Base-by-base conservation (phyloP, 2,797 vertebrate species). In the Danio aesculapii region DNA sequence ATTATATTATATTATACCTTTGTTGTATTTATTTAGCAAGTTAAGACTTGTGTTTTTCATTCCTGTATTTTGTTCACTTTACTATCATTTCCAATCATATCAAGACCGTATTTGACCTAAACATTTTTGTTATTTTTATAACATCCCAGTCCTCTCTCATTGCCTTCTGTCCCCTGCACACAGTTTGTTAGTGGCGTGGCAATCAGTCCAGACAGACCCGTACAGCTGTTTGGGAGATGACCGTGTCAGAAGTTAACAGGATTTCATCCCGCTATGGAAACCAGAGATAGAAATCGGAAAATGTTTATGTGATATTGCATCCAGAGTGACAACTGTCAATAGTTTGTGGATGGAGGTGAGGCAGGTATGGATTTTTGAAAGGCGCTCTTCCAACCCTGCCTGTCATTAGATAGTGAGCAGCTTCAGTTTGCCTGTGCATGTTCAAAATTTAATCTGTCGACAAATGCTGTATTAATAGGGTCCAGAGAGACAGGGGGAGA, bases 271-370 rank as follows among this genome's bases (percentile, higher is more conserved):
- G 84, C 91, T 93, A 90, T 92, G 91, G 94, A 94, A 95, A 95
- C 91, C 88, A 91, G 91, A 95, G 93, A 93, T 77, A 90, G 90
- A 91, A 91, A 95, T 95, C 87, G 83, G 93, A 93, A 95, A 93
- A 93, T 94, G 93, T 94, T 94, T 93, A 93, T 93, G 91, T 92
- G 92, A 92, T 94, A 93, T 89, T 88, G 84, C 93, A 90, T 84
- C 92, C 92, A 93, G 93, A 93, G 91, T 94, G 94, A 94, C 92
- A 94, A 92, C 91, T 94, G 93, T 92, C 92, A 90, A 95, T 93
- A 94, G 91, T 80, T 84, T 86, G 84, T 91, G 92, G 91, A 91
- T 89, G 86, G 91, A 91, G 90, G 91, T 88, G 90, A 94, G 92
- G 91, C 91, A 90, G 89, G 70, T 94, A 93, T 95, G 64, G 94